Percentiles rank a stretch among this genome's conserved stretches.
These are phyloP conservation scores for Pinctada fucata DNA, from an alignment of 2,888 invertebrate genomes.

Conservation along the genomic window DNA sequence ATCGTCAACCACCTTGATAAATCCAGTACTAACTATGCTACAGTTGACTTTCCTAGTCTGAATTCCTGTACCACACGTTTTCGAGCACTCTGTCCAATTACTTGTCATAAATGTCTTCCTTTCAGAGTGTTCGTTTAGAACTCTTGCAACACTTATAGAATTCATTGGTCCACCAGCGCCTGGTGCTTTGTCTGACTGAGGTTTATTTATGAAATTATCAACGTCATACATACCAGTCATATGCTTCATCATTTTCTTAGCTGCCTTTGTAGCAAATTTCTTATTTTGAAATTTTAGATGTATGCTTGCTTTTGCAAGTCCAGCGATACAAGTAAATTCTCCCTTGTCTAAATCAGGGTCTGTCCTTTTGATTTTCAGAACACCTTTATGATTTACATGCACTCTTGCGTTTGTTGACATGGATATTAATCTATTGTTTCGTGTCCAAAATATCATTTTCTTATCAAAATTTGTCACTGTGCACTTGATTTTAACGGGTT, in stretches of 20 bases:
- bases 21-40: conserved; percentile 81
- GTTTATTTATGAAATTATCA: conserved; percentile 50
- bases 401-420: conserved; percentile 56
- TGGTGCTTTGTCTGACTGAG: conserved; percentile 52
- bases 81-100: conserved; percentile 91
- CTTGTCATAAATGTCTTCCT: conserved; percentile 71
- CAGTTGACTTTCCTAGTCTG: conserved; percentile 85
- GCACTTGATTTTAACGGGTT: conserved; percentile 66
- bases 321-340: conserved; percentile 65
- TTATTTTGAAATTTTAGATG: conserved; percentile 61
- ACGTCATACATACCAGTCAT: conserved; percentile 45
- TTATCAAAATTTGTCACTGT: conserved; percentile 67
- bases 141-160: not conserved
- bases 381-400: conserved; percentile 58
- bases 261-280: conserved; percentile 52
- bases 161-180: conserved; percentile 25
- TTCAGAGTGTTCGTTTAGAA: conserved; percentile 15
- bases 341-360: conserved; percentile 61
- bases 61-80: conserved; percentile 87
- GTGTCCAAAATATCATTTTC: conserved; percentile 68
- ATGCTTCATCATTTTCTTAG: conserved; percentile 50
- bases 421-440: conserved; percentile 60
- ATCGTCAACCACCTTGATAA: conserved; percentile 81
- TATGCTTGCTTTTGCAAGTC: conserved; percentile 56
- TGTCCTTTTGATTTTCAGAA: conserved; percentile 60